A percentile compares a stretch with the other conserved stretches of the same genome.
These are phyloP conservation scores for Tricholauxania praeusta DNA, from an alignment of 2,888 invertebrate species.

Conservation along the genomic window DNA sequence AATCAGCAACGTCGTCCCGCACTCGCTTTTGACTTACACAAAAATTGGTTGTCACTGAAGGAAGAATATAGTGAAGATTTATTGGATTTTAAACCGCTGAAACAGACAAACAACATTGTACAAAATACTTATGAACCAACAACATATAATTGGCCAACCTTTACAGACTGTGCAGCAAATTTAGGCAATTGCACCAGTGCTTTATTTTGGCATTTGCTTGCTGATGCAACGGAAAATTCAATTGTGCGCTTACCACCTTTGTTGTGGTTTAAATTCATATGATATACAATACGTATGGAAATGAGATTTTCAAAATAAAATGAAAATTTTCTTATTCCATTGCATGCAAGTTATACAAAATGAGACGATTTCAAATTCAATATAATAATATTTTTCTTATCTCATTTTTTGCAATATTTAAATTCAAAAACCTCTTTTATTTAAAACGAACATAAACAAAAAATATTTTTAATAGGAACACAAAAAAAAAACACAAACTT, in stretches of 20 bases:
- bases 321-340: background rate
- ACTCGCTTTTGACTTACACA: slow-evolving; percentile 28
- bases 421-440: no score
- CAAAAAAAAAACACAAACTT: background rate
- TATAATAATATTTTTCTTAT: background rate
- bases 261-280: slow-evolving; percentile 59
- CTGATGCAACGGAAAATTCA: slow-evolving; percentile 54
- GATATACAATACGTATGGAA: slow-evolving; percentile 20
- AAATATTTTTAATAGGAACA: no score
- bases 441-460: no score
- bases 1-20: background rate
- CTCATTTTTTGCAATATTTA: no score
- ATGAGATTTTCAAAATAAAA: slow-evolving; percentile 24
- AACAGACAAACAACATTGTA: slow-evolving; percentile 36
- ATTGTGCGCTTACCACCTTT: slow-evolving; percentile 55
- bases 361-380: background rate
- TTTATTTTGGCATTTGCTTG: slow-evolving; percentile 58
- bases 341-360: background rate
- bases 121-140: slow-evolving; percentile 5
- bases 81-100: background rate
- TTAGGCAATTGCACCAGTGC: slow-evolving; percentile 49
- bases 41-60: slow-evolving; percentile 60
- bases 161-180: slow-evolving; percentile 36
- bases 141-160: slow-evolving; percentile 14
- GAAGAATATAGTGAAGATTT: slow-evolving; percentile 57